Evolutionary conservation across 1,140 invertebrate species (phyloP), one percentile per base, ranked within the genome.

Genomic region (Mylabris phalerata): DNA sequence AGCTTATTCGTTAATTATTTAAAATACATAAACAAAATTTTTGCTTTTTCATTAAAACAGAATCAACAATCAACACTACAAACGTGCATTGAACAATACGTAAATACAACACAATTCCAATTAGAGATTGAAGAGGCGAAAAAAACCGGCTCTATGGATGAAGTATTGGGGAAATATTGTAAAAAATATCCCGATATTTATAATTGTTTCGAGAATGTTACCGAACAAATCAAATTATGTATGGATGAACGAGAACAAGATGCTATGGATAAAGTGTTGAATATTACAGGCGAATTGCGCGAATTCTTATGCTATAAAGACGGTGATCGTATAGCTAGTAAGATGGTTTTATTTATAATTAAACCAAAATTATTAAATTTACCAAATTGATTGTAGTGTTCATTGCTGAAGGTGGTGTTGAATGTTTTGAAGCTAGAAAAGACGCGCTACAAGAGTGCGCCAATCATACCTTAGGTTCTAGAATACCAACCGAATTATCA

Each of bases 271-370:
- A 80, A 82, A 2, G 70, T 87, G 3, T 69, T 82, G 52, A 85
- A 87, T 51, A 80, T 90, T 5, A 82, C 83, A 0, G 78, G 84
- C 2, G 82, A 84, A 4, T 65, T 90, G 0, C 66, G 86, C 0
- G 78, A 83, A 25, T 92, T 91, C 64, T 75, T 85, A 11, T 91
- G 89, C 66, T 82, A 77, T 51, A 89, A 88, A 60, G 87, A 89
- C 61, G 89, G 89, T 6, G 88, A 91, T 71, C 80, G 87, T 59
- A 85, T 92, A 63, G 88, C 88, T 1, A 76, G 87, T 88, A 75
- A 79, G 84, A 19, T 19, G 19, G 19, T 19, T 19, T 19, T 19
- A 19, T 19, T 19, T 19, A 19, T 19, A 19, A 19, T 19, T 19
- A 2, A 19, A 2, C 19, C 19, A 19, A 19, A 19, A 19, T 19